phyloP scores from a whole-genome alignment of 1,140 invertebrate genomes.

The Anastrepha obliqua region DNA sequence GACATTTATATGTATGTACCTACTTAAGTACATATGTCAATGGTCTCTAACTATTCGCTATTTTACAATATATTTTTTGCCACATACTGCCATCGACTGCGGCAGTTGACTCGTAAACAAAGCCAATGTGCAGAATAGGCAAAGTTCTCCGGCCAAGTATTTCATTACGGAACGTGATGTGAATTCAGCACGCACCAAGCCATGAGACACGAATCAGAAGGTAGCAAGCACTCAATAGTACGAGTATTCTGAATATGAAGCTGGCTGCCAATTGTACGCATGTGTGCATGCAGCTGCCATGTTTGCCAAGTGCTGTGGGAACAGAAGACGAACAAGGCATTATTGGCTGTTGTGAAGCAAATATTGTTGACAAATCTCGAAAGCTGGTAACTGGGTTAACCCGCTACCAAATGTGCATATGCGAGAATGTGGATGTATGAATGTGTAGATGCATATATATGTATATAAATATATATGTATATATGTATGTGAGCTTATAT shows the following conservation, averaged over 20 bases:
- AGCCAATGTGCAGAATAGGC: background rate
- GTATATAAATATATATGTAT: background rate
- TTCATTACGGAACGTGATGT: constrained; percentile 20
- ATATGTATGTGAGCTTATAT: too few relatives aligned
- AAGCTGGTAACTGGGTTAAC: constrained; percentile 23
- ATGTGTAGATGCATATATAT: background rate
- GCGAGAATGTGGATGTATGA: background rate
- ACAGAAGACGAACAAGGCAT: background rate
- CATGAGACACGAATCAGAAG: background rate
- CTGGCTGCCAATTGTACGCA: background rate
- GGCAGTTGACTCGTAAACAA: background rate
- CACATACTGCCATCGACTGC: background rate
- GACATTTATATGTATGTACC: too few relatives aligned
- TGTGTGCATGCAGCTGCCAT: background rate
- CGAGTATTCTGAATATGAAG: background rate
- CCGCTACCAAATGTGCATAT: background rate
- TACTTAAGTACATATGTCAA: too few relatives aligned
- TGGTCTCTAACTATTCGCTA: too few relatives aligned
- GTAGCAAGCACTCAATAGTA: background rate
- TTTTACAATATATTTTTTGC: too few relatives aligned
- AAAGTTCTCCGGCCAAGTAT: background rate
- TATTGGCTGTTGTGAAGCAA: background rate
- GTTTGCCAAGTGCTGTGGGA: background rate
- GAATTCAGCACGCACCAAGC: background rate
- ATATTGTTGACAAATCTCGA: constrained; percentile 23